Base-by-base conservation (phyloP, 2,797 vertebrate genomes). In the Brotula barbata region DNA sequence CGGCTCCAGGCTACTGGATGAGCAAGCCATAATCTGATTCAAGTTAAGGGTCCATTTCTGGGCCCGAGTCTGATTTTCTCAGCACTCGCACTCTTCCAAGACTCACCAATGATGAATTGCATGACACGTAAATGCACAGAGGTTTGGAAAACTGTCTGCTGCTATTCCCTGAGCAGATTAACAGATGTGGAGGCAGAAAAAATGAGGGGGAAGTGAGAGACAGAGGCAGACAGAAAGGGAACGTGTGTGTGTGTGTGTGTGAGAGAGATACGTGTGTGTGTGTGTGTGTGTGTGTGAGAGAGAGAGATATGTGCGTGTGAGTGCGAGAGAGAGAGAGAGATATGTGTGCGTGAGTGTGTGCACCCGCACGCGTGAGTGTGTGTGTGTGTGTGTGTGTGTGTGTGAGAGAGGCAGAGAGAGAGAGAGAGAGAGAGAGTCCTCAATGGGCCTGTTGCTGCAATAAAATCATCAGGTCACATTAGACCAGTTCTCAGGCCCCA, bases 391-490 rank as follows among this genome's bases (percentile, higher is more conserved):
- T 60, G 15, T 50, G 39, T 3, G 21, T 11, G 55, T 15, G 46
- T 23, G 51, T 40, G 58, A 44, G 44, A 47, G 67, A 43, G 57
- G 19, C 37, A 51, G 34, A 45, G 42, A 48, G 53, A 34, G 46
- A 47, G 37, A 46, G 46, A 54, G 36, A 43, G 58, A 41, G 73
- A 69, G 62, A 59, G 70, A 61, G 73, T 60, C 44, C 79, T 85
- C 69, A 81, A 84, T 84, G 79, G 66, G 77, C 83, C 82, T 85
- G 77, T 77, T 81, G 77, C 80, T 71, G 82, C 85, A 86, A 85
- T 88, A 89, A 89, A 89, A 89, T 88, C 85, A 88, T 89, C 87
- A 88, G 88, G 86, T 90, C 89, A 89, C 85, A 87, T 88, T 80
- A 83, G 87, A 87, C 75, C 79, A 73, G 80, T 88, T 89, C 89